phyloP scores from a whole-genome alignment of 2,888 invertebrate species.

The Julus scanicus region DNA sequence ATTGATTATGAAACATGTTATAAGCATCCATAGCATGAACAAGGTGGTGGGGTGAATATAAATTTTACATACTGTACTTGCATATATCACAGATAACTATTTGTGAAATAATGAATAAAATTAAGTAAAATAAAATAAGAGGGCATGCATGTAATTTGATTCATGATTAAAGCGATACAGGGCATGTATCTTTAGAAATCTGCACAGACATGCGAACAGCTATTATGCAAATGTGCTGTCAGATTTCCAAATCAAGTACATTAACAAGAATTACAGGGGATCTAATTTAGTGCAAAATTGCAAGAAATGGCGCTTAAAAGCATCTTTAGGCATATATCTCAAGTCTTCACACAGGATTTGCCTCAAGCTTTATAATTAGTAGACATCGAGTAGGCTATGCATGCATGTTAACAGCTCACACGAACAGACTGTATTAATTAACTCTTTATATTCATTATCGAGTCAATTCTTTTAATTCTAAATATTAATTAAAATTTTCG shows the following conservation, averaged over 20 bases:
- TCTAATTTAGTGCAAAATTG: constrained; percentile 12
- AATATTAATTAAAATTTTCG: background rate
- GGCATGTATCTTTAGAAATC: background rate
- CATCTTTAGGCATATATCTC: constrained; percentile 11
- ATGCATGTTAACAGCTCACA: background rate
- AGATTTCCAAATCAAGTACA: background rate
- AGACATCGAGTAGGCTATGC: background rate
- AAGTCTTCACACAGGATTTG: background rate
- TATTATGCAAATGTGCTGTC: background rate
- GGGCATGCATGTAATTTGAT: background rate
- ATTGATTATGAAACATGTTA: too few species aligned
- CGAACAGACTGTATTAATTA: background rate
- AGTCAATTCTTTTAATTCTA: background rate
- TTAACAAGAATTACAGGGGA: background rate
- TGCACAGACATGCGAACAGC: background rate
- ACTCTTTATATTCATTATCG: background rate
- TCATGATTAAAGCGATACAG: background rate
- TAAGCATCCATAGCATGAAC: too few species aligned
- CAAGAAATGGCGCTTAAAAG: background rate
- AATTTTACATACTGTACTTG: too few species aligned
- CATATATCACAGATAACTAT: too few species aligned
- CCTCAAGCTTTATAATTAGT: background rate
- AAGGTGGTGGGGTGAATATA: too few species aligned
- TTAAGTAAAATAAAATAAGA: too few species aligned
- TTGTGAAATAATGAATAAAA: too few species aligned